A percentile compares a stretch with the other conserved stretches of the same genome.
Evolutionary conservation across 2,113 vertebrate species (phyloP).

Genomic region (Cettia cetti): DNA sequence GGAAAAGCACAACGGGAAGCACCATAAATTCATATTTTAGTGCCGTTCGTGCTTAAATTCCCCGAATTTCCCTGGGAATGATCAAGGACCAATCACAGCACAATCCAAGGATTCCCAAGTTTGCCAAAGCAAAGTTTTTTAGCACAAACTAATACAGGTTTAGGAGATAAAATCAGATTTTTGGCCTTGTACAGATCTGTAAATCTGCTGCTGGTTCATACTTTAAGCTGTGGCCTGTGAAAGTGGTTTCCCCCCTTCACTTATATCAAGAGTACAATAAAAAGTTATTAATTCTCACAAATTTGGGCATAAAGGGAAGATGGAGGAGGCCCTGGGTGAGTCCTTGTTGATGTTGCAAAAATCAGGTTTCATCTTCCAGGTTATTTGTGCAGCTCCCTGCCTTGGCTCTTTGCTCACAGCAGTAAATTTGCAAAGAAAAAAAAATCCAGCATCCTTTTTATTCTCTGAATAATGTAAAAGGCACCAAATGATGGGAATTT

Average conservation of each 20-base stretch:
- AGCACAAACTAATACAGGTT: not conserved
- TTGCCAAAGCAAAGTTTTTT: not conserved
- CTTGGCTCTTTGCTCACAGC: not conserved
- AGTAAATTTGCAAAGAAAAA: not conserved
- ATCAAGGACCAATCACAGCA: no score
- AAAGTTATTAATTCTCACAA: not conserved
- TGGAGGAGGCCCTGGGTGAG: not conserved
- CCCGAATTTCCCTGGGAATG: not conserved
- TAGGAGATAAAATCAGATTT: not conserved
- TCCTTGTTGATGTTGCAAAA: not conserved
- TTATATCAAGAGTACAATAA: not conserved
- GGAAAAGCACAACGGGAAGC: not conserved
- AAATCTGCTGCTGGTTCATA: not conserved
- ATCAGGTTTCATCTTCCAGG: not conserved
- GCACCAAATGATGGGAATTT: fast-evolving
- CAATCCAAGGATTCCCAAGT: fast-evolving
- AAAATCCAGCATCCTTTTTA: not conserved
- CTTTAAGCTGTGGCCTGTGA: not conserved
- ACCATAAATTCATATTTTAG: not conserved
- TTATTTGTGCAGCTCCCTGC: not conserved
- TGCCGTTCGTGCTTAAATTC: fast-evolving
- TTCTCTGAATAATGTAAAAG: not conserved
- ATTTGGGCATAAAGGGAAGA: not conserved
- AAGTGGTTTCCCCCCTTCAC: fast-evolving
- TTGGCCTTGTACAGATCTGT: not conserved